These are phyloP conservation scores for Lucinisca nassula DNA, from an alignment of 2,888 invertebrate genomes.

Conservation along the genomic window DNA sequence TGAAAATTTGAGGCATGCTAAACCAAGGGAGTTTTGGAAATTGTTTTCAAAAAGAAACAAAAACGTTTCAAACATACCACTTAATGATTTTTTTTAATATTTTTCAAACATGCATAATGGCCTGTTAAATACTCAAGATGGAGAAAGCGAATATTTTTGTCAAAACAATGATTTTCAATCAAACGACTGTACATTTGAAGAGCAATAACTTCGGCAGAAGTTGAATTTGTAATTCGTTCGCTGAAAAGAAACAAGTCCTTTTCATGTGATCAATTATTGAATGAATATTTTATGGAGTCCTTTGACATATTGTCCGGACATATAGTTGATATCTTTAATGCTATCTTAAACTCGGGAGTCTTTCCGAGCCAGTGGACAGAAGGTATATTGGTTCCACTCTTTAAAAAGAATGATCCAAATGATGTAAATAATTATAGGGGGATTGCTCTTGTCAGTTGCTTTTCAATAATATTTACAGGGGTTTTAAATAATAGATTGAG, in stretches of 20 bases:
- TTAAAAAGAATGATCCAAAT: slow-evolving; percentile 21
- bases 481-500: slow-evolving; percentile 31
- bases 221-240: not conserved
- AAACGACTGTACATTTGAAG: not conserved
- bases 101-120: not conserved
- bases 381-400: slow-evolving; percentile 22
- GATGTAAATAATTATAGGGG: slow-evolving; percentile 27
- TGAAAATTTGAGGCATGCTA: not conserved
- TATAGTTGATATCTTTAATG: slow-evolving; percentile 23
- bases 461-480: slow-evolving; percentile 36
- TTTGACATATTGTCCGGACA: too few species aligned
- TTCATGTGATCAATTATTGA: slow-evolving; percentile 1
- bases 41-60: not conserved
- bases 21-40: slow-evolving; percentile 20
- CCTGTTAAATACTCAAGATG: not conserved
- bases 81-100: not conserved
- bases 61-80: not conserved
- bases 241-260: not conserved
- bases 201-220: slow-evolving; percentile 1
- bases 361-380: slow-evolving; percentile 38
- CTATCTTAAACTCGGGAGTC: slow-evolving; percentile 17
- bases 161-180: not conserved
- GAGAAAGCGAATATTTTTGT: slow-evolving; percentile 9
- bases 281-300: slow-evolving; percentile 16
- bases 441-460: slow-evolving; percentile 32